Evolutionary conservation across 2,888 invertebrate genomes (phyloP), one percentile per base, ranked within the genome.

Genomic region (Tetragonula carbonaria): DNA sequence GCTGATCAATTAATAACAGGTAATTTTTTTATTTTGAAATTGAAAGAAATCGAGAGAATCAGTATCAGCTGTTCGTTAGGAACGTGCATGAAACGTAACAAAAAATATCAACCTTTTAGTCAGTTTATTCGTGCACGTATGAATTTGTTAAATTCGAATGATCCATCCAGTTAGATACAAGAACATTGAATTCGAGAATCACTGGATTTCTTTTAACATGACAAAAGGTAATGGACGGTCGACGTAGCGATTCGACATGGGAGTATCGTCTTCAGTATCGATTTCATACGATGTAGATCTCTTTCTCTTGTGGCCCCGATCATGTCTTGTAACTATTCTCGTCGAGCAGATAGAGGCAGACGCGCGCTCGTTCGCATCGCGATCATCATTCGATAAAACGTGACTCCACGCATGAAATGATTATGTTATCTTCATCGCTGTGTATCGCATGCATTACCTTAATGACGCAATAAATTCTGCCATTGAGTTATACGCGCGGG

Each of bases 381-480:
- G 73, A 72, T 68, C 63, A 76, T 80, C 74, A 28, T 73, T 76
- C 75, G 71, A 72, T 80, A 73, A 63, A 71, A 80, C 79, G 65
- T 45, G 62, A 57, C 68, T 75, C 83, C 74, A 74, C 72, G 75
- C 73, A 65, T 59, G 65, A 68, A 74, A 82, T 76, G 75, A 84
- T 84, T 83, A 79, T 79, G 79, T 85, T 85, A 85, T 77, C 85
- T 77, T 13, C 80, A 68, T 53, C 74, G 70, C 74, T 51, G 62
- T 80, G 80, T 80, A 78, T 77, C 80, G 84, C 72, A 84, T 80
- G 74, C 72, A 72, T 85, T 85, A 80, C 67, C 73, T 77, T 85
- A 85, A 85, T 80, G 80, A 74, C 63, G 84, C 77, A 77, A 85
- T 85, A 83, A 84, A 85, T 84, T 84, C 70, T 77, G 50, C 74